These are phyloP conservation scores for Cynocephalus volans DNA, from an alignment of 2,113 vertebrate genomes.

Conservation along the genomic window DNA sequence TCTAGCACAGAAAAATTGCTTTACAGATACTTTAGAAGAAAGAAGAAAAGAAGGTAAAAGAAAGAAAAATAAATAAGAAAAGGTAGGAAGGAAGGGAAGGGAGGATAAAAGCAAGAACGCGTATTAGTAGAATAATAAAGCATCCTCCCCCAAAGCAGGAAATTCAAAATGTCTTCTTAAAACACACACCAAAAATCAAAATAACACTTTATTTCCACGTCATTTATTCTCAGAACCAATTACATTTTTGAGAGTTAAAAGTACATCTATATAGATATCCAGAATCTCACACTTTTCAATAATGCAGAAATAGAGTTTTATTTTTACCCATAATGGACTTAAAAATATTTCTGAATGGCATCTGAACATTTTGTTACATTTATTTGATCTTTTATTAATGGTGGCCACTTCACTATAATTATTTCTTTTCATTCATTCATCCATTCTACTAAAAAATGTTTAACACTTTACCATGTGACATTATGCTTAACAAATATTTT, in stretches of 20 bases:
- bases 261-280: background rate
- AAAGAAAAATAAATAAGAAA: accelerated
- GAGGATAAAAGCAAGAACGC: too few species aligned
- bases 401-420: background rate
- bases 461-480: background rate
- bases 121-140: background rate
- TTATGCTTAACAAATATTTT: background rate
- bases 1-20: background rate
- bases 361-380: background rate
- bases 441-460: background rate
- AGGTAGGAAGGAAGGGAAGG: too few species aligned
- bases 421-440: background rate
- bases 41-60: background rate
- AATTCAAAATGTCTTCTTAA: background rate
- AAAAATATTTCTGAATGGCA: background rate
- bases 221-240: background rate
- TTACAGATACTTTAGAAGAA: background rate
- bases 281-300: background rate
- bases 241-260: background rate
- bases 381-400: background rate
- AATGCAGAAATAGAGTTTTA: background rate
- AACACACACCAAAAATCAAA: background rate
- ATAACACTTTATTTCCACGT: background rate
- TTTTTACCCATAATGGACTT: background rate
- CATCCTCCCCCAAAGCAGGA: background rate